Conservation (phyloP, 2,888 invertebrate species). For the Melikaiella ostensackeni region DNA sequence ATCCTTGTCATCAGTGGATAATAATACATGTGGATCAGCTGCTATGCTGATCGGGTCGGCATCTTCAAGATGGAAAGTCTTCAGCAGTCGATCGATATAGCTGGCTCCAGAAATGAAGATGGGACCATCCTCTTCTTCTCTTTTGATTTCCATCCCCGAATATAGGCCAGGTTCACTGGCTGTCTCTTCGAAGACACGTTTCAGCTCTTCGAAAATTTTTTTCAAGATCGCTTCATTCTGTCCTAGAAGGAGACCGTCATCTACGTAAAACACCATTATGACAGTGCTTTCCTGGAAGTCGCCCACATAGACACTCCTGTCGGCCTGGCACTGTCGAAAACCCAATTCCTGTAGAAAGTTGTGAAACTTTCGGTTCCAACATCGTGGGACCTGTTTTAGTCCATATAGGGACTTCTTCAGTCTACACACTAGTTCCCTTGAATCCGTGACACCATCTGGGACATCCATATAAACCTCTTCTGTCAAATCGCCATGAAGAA, state of each 20-base stretch:
- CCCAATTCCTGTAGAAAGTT: constrained; percentile 25
- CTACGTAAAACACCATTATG: constrained; percentile 40
- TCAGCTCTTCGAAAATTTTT: background rate
- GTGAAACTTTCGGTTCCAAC: too few species aligned
- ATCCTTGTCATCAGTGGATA: too few species aligned
- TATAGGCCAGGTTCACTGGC: constrained; percentile 4
- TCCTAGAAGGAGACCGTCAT: constrained; percentile 42
- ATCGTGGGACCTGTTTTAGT: too few species aligned
- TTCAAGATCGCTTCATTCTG: background rate
- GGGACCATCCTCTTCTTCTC: too few species aligned
- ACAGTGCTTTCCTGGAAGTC: constrained; percentile 38
- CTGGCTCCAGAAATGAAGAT: too few species aligned
- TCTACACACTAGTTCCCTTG: too few species aligned
- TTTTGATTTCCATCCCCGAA: constrained; percentile 14
- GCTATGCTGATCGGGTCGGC: constrained; percentile 25
- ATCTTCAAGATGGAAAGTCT: constrained; percentile 28
- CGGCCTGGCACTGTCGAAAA: constrained; percentile 41
- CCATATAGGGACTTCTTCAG: too few species aligned
- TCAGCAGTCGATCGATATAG: too few species aligned
- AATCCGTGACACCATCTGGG: too few species aligned
- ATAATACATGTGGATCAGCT: constrained; percentile 46
- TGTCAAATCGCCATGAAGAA: too few species aligned
- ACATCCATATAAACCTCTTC: too few species aligned
- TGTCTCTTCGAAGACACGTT: constrained; percentile 6
- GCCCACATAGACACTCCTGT: constrained; percentile 44